These are phyloP conservation scores for Otocyon megalotis DNA, from an alignment of 2,113 vertebrate species.

Conservation along the genomic window DNA sequence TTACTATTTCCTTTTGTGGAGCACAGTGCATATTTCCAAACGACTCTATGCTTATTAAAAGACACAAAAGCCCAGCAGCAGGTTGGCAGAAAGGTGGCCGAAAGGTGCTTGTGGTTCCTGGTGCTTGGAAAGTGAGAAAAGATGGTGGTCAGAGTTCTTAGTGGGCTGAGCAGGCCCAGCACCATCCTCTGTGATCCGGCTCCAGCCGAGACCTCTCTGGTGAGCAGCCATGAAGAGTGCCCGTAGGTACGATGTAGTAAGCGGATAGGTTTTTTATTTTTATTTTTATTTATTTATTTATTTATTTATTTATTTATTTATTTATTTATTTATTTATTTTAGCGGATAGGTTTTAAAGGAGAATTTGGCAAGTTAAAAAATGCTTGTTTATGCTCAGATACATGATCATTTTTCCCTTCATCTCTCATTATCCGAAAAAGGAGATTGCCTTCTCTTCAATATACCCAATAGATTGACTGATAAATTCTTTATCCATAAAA, in stretches of 20 bases:
- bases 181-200: not conserved
- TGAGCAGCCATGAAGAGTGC: not conserved
- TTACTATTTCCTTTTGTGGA: constrained; percentile 77
- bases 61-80: constrained; percentile 60
- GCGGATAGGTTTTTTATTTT: not conserved
- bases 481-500: not conserved
- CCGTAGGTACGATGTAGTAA: fast-evolving
- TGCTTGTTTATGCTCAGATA: not conserved
- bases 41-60: constrained; percentile 61
- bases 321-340: too few relatives aligned
- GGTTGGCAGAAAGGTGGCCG: not conserved
- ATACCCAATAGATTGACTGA: not conserved
- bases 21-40: constrained; percentile 61
- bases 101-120: not conserved
- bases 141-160: not conserved
- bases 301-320: too few relatives aligned
- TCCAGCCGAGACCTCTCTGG: not conserved
- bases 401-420: not conserved
- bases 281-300: too few relatives aligned
- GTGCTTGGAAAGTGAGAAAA: not conserved
- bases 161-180: not conserved
- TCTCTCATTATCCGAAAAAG: not conserved
- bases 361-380: not conserved
- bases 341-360: not conserved
- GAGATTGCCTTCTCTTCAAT: not conserved